These are phyloP conservation scores for Pseudois nayaur DNA, from an alignment of 2,113 vertebrate species.

Conservation along the genomic window DNA sequence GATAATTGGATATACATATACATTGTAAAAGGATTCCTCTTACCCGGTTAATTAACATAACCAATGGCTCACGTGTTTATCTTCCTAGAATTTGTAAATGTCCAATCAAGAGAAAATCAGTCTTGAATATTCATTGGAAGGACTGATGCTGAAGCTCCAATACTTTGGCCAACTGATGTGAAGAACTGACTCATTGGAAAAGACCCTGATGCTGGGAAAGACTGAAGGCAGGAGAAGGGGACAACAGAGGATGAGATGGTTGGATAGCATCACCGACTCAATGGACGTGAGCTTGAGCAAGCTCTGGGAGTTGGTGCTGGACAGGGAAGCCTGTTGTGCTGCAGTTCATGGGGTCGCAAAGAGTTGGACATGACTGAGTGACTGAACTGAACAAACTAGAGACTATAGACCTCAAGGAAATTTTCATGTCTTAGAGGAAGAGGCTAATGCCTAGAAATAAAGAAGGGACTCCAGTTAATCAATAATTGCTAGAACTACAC, in stretches of 20 bases:
- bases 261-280: background rate
- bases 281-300: background rate
- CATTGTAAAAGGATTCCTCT: background rate
- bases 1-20: background rate
- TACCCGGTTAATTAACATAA: background rate
- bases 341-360: background rate
- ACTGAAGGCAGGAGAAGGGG: background rate
- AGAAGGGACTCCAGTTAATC: background rate
- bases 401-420: background rate
- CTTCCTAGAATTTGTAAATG: background rate
- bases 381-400: background rate
- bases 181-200: background rate
- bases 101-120: background rate
- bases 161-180: background rate
- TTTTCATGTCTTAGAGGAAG: background rate
- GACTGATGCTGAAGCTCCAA: background rate
- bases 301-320: background rate
- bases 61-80: background rate
- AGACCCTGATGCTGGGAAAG: background rate
- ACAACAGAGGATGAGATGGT: background rate
- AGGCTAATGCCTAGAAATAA: too few relatives aligned
- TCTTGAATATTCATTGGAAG: background rate
- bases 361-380: background rate
- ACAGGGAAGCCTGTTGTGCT: background rate
- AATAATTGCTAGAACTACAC: background rate